phyloP scores from a whole-genome alignment of 2,113 vertebrate genomes.

The Sylvicapra grimmia region DNA sequence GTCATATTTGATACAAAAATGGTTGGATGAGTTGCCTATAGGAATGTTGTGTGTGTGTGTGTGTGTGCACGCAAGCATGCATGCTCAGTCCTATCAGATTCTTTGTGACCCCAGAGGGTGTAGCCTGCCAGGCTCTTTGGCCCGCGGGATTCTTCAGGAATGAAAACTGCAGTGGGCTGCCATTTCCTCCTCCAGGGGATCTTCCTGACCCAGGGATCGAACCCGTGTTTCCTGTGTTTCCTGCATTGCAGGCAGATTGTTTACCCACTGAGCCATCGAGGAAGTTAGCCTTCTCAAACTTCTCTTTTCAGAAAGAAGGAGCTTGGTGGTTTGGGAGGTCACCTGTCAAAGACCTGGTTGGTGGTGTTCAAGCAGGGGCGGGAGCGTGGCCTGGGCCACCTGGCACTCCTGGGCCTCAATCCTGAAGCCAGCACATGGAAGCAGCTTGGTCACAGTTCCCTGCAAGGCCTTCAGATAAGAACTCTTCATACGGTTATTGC shows the following conservation, averaged over 20 bases:
- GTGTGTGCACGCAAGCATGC: background rate
- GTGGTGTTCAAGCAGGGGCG: background rate
- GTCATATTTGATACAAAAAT: background rate
- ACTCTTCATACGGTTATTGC: background rate
- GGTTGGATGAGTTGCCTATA: background rate
- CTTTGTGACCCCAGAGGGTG: background rate
- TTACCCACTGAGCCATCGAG: background rate
- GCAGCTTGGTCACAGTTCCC: background rate
- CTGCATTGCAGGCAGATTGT: background rate
- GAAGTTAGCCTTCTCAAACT: background rate
- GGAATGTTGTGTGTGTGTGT: background rate
- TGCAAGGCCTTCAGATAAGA: background rate
- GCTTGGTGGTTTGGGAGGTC: background rate
- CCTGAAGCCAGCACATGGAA: background rate
- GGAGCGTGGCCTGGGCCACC: accelerated
- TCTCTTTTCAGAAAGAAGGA: background rate
- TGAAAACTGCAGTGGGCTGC: background rate
- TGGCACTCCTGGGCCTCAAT: accelerated
- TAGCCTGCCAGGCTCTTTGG: background rate
- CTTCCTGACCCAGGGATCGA: accelerated
- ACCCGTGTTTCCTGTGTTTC: background rate
- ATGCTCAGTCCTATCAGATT: background rate
- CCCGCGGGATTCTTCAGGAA: background rate
- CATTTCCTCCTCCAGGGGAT: background rate
- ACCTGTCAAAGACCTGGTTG: background rate